Conservation (phyloP, 2,888 invertebrate genomes). For the Philereme transversata region DNA sequence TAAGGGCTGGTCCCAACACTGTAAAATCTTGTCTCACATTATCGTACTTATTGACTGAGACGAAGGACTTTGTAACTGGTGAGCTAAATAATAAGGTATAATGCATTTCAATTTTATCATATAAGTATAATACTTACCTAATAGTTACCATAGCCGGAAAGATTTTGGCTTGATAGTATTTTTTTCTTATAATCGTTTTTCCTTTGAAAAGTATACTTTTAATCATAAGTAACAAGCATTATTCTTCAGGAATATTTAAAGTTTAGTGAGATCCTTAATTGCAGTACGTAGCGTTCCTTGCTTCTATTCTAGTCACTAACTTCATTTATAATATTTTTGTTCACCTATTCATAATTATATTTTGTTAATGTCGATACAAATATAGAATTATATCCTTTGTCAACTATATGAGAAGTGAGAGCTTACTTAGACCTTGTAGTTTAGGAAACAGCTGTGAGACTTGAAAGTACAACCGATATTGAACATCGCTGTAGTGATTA, state of each 20-base stretch:
- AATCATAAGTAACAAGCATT: slow-evolving; percentile 3
- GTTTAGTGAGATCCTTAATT: background rate
- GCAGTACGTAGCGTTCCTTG: slow-evolving; percentile 16
- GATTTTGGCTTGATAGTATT: slow-evolving; percentile 52
- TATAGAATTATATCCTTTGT: slow-evolving; percentile 10
- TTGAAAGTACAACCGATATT: slow-evolving; percentile 66
- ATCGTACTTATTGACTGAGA: slow-evolving; percentile 43
- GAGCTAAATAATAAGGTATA: slow-evolving; percentile 54
- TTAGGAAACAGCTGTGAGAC: slow-evolving; percentile 55
- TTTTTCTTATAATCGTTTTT: slow-evolving; percentile 36
- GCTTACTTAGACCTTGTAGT: slow-evolving; percentile 45
- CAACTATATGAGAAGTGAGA: slow-evolving; percentile 26
- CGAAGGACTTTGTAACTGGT: slow-evolving; percentile 34
- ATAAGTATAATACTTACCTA: slow-evolving; percentile 48
- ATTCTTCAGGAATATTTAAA: slow-evolving; percentile 3
- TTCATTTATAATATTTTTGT: slow-evolving; percentile 13
- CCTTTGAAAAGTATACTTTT: slow-evolving; percentile 3
- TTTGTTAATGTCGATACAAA: slow-evolving; percentile 5
- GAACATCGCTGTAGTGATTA: slow-evolving; percentile 66
- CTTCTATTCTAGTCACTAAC: slow-evolving; percentile 37
- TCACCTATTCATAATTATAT: background rate
- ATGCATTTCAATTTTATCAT: slow-evolving; percentile 74
- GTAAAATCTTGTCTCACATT: slow-evolving; percentile 44
- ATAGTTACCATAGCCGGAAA: slow-evolving; percentile 67
- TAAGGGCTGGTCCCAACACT: slow-evolving; percentile 72